Conservation (phyloP, 2,888 invertebrate species). For the Orchesella flavescens region DNA sequence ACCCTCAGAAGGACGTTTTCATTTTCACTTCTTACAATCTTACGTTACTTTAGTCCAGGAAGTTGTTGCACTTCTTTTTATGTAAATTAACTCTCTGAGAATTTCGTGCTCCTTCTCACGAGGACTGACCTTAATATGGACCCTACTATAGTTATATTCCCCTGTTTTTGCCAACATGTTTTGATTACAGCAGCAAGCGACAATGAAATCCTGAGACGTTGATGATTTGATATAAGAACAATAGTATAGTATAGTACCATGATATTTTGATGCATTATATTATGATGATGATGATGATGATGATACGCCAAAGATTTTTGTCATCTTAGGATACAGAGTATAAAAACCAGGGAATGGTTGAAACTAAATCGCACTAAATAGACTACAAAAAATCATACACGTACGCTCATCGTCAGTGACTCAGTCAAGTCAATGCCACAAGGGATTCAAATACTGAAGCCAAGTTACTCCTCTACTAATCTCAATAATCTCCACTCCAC, state of each 20-base stretch:
- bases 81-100: constrained; percentile 6
- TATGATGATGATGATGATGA: too few species aligned
- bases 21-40: too few species aligned
- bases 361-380: background rate
- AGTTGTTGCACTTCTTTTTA: constrained; percentile 21
- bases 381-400: background rate
- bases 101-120: background rate
- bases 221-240: background rate
- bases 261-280: too few species aligned
- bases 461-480: background rate
- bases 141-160: background rate
- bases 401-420: background rate
- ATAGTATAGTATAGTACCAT: background rate
- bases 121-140: constrained; percentile 7
- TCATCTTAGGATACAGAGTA: background rate
- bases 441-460: background rate
- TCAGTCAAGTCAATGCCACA: background rate
- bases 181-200: background rate
- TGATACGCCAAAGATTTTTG: background rate
- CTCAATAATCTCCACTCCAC: background rate
- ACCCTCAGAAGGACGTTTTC: background rate
- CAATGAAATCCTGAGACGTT: background rate
- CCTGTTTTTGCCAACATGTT: background rate
- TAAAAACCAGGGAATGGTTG: background rate
- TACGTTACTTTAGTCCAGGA: constrained; percentile 14